Evolutionary conservation across 2,113 vertebrate genomes (phyloP), one percentile per base, ranked within the genome.

Genomic region (Dascyllus trimaculatus): DNA sequence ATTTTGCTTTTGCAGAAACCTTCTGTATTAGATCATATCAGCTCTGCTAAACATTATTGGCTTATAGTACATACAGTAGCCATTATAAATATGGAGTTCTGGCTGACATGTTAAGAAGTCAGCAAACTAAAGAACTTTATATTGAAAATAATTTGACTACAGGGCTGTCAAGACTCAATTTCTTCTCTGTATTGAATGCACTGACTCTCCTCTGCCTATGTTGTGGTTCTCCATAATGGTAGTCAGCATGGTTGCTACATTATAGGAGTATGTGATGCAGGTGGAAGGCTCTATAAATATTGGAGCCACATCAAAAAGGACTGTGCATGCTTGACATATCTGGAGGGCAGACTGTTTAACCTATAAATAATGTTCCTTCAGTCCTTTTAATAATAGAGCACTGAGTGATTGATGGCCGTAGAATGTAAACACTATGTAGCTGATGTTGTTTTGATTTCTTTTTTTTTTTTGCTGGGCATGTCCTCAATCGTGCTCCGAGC

Each of bases 341-440:
- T 18, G 51, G 9, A 19, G 13, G 51, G 70, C 22, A 35, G 26
- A 64, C 26, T 75, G 63, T 75, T 71, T 69, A 22, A 78, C 14
- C 49, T 10, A 51, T 17, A 46, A 43, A 58, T 64, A 63, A 73
- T 74, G 10, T 75, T 35, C 19, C 75, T 56, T 77, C 1, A 52
- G 5, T 80, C 35, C n/a, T 66, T 84, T 88, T 77, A 78, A 56
- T 86, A 60, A 79, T 21, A 66, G 64, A 80, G 40, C 53, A 53
- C 19, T 10, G 56, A 74, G 63, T 73, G 54, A 64, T 62, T 78
- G 51, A 70, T 84, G 43, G 19, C 57, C 60, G 21, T 35, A 75
- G 57, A 63, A 54, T 60, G 43, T 67, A 80, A 83, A 60, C 25
- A 69, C 48, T 60, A 75, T 56, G 69, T 26, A 38, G 58, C 63